Evolutionary conservation across 2,888 invertebrate species (phyloP), one percentile per base, ranked within the genome.

Genomic region (Thera britannica): DNA sequence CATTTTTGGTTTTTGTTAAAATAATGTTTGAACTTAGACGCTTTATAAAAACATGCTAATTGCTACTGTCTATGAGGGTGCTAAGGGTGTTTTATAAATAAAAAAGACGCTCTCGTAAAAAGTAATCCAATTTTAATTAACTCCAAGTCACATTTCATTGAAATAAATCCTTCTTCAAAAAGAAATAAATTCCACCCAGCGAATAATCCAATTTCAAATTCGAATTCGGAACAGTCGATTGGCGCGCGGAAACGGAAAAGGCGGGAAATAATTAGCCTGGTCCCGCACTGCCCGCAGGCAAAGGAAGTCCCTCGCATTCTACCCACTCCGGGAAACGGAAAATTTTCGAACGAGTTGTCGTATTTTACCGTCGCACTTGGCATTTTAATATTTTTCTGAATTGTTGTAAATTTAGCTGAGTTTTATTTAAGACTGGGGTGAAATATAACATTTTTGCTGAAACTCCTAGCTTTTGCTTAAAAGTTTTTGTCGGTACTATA

Each of bases 201-300:
- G 36, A 51, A 63, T 63, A 64, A 65, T 75, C 68, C 72, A 73
- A 77, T 83, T 80, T 72, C 55, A 74, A 81, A 79, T 79, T 79
- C 67, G 73, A 77, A 75, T 72, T 72, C 76, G 77, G 75, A 78
- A 79, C 76, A 68, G 69, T 75, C 81, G 79, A 84, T 84, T 82
- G 83, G 81, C 76, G 77, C 65, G 72, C 75, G 84, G 83, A 84
- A 87, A 76, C 83, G 86, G 87, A 87, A 86, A 89, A 89, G 84
- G 89, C 90, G 89, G 90, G 90, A 90, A 90, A 90, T 92, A 92
- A 92, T 92, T 91, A 91, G 92, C 90, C 62, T 81, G 90, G 88
- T 80, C 79, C 78, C 77, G 68, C 72, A 68, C 75, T 58, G 65
- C 84, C 90, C 83, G 75, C 77, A 62, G 88, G 90, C 89, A 55